Base-by-base conservation (phyloP, 2,113 vertebrate genomes). In the Phaethon lepturus region DNA sequence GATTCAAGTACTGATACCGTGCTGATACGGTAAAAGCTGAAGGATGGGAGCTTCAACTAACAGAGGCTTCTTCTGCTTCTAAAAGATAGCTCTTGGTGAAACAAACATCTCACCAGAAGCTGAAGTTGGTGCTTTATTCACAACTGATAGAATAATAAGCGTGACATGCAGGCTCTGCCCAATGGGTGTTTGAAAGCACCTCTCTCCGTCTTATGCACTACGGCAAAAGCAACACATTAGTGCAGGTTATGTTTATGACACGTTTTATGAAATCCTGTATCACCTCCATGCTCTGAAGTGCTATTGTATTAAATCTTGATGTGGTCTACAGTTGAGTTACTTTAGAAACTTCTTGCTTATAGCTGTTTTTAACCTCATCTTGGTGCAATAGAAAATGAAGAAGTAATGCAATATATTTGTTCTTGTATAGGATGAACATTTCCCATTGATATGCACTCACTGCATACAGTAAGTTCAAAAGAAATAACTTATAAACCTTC, bases 21-120 rank as follows among this genome's bases (percentile, higher is more conserved):
- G 8, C 15, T 38, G 66, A 56, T 44, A 40, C 0, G 0, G 35
- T 24, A 71, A 31, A 28, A 49, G 29, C 7, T 49, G 22, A 49
- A 52, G 40, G 35, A 44, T 40, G 28, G 10, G 29, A 67, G 10
- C 44, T 89, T 74, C 2, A 4, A 59, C 89, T 90, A 67, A 47
- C 33, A 81, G 64, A 42, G 13, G 14, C 40, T 53, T 23, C 58
- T 81, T 78, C 64, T 90, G 3, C 40, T 82, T 44, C 60, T 71
- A 13, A 74, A 75, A 78, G 35, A 52, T 31, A 89, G 16, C 19
- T 87, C 29, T 91, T 6, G 3, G 17, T 56, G 69, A 78, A 87
- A 74, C 7, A 87, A 77, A 47, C 0, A 0, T n/a, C 29, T 35
- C 53, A 90, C 29, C 16, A 75, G 52, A 87, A 67, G 24, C 6